These are phyloP conservation scores for Phyllotis vaccarum DNA, from an alignment of 2,797 vertebrate species.

Conservation along the genomic window DNA sequence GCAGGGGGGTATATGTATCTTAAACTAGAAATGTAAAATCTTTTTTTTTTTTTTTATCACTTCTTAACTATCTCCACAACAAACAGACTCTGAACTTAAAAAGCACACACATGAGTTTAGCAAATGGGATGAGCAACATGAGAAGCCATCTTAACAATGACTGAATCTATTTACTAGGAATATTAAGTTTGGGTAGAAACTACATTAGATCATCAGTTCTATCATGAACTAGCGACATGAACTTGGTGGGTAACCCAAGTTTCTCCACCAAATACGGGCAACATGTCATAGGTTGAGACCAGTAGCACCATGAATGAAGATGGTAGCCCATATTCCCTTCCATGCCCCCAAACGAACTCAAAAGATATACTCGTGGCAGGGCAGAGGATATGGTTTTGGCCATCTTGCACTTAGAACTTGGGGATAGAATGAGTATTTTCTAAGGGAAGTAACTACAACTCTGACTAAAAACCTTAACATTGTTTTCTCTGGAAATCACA, in stretches of 20 bases:
- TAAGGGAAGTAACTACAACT: background rate
- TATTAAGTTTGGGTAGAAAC: background rate
- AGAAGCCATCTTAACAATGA: slow-evolving; percentile 13
- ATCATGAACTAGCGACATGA: background rate
- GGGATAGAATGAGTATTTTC: slow-evolving; percentile 2
- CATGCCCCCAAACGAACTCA: background rate
- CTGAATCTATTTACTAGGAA: background rate
- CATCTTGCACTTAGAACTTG: background rate
- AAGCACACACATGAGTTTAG: background rate
- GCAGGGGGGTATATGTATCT: background rate
- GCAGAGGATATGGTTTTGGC: background rate
- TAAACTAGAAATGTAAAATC: background rate
- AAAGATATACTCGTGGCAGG: background rate
- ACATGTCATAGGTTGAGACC: background rate
- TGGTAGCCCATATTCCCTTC: background rate
- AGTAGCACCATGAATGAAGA: background rate
- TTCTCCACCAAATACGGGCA: background rate
- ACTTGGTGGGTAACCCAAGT: background rate
- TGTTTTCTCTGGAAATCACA: slow-evolving; percentile 45
- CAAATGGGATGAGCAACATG: background rate
- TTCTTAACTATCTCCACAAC: background rate
- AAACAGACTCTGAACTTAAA: background rate
- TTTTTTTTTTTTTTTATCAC: background rate
- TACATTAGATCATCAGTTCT: slow-evolving; percentile 21
- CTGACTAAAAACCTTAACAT: background rate